Conservation (phyloP, 2,113 vertebrate genomes). For the Podarcis muralis region DNA sequence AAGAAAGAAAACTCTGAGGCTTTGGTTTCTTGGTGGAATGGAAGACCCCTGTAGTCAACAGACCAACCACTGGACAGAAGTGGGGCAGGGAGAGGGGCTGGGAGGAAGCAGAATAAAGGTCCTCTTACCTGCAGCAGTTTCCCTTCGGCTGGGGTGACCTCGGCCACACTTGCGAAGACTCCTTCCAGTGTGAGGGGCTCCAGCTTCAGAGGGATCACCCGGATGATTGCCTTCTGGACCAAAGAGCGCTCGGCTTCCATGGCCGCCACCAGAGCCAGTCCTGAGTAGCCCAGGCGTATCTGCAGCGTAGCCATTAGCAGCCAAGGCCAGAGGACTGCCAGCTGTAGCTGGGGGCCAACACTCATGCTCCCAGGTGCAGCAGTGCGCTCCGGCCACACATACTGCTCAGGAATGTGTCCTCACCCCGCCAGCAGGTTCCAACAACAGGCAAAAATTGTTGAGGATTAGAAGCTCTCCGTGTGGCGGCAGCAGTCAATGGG, state of each 20-base stretch:
- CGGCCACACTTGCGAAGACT: conserved; percentile 86
- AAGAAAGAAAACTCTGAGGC: fast-evolving
- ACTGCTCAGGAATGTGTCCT: conserved; percentile 81
- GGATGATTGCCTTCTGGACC: conserved; percentile 87
- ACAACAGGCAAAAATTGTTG: conserved; percentile 35
- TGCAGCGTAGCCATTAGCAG: conserved; percentile 93
- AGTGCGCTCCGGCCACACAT: conserved; percentile 89
- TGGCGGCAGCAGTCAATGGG: neutral
- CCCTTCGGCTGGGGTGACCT: conserved; percentile 88
- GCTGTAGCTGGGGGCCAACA: conserved; percentile 87
- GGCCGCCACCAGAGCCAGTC: conserved; percentile 81
- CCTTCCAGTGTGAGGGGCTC: conserved; percentile 90
- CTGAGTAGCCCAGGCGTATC: conserved; percentile 85
- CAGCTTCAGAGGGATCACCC: conserved; percentile 88
- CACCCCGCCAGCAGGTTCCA: conserved; percentile 52
- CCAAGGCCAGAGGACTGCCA: conserved; percentile 97
- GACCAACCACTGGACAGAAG: fast-evolving
- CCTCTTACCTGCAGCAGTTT: conserved; percentile 93
- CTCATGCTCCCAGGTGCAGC: conserved; percentile 94
- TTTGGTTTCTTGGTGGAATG: fast-evolving
- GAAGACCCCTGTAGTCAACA: fast-evolving
- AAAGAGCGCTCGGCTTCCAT: conserved; percentile 83
- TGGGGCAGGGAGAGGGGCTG: neutral
- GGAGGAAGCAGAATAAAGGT: neutral
- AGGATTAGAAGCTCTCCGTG: neutral